These are phyloP conservation scores for Chrysodeixis includens DNA, from an alignment of 2,888 invertebrate species.

Conservation along the genomic window DNA sequence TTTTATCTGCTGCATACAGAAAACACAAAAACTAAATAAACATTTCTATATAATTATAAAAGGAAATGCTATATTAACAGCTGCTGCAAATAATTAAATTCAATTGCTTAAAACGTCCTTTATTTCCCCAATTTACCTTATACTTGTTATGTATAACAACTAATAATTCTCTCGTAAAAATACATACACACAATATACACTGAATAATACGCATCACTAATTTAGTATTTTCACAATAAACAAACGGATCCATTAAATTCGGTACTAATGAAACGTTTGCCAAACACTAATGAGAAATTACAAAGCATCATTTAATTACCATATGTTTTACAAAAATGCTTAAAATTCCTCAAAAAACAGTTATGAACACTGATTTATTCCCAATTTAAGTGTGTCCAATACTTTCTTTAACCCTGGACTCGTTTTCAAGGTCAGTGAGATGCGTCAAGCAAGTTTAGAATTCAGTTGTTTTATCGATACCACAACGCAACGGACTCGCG, in stretches of 20 bases:
- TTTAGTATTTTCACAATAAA: neutral
- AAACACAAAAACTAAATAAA: too few species aligned
- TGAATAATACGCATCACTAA: neutral
- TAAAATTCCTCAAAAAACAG: neutral
- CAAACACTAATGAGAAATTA: neutral
- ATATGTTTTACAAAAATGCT: neutral
- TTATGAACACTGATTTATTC: neutral
- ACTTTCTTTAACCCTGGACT: neutral
- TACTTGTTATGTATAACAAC: neutral
- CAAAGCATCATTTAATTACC: neutral
- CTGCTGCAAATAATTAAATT: neutral
- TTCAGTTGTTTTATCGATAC: conserved; percentile 4
- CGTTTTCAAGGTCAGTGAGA: neutral
- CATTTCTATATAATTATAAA: neutral
- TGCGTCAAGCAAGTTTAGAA: neutral
- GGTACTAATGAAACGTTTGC: neutral
- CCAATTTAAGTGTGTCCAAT: neutral
- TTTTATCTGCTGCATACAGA: too few species aligned
- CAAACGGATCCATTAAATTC: neutral
- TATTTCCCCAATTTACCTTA: neutral
- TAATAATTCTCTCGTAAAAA: too few species aligned
- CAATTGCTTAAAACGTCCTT: neutral
- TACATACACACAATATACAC: neutral
- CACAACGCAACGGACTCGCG: neutral
- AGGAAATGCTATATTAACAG: neutral